Evolutionary conservation across 1,140 invertebrate species (phyloP), one percentile per base, ranked within the genome.

Genomic region (Babylonia areolata): DNA sequence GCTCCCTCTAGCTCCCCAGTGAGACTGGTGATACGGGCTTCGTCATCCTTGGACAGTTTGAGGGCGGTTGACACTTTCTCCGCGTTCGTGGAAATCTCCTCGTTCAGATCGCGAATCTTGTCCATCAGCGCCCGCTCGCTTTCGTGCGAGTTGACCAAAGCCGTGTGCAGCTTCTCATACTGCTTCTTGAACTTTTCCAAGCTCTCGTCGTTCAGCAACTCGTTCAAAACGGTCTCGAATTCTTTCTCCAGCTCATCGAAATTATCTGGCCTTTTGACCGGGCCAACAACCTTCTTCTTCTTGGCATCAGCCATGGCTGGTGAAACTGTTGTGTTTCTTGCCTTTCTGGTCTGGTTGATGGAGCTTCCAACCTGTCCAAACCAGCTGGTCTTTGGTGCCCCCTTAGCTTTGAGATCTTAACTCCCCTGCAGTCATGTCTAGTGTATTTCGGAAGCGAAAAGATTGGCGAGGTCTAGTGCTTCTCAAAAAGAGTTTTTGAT

Each of bases 191-290:
- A 84, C 9, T 75, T 23, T 15, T 71, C 64, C 64, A 84, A 35
- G 33, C n/a, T 84, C 31, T 84, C 82, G 31, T 84, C 82, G 9
- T 17, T 46, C 17, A 73, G 58, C 2, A 84, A 39, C 58, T 84
- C 82, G 35, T 46, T 71, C 2, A 84, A 69, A 17, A 84, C 82
- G 12, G 20, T 31, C 69, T 84, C 82, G 64, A 84, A 84, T 35
- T 84, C 82, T 40, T 75, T 84, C 40, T 84, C 82, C 20, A 84
- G 64, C 37, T 71, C 69, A 5, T 84, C 82, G 39, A 75, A 84
- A 20, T 71, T 73, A 1, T 82, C 81, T 5, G 81, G 64, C 20
- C 69, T 64, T 35, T 31, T n/a, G 2, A 31, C 12, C 28, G 23
- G 40, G 42, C 1, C 3, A 31, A 31, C 39, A 9, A 28, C 73